These are phyloP conservation scores for Suncus etruscus DNA, from an alignment of 2,113 vertebrate genomes.

Conservation along the genomic window DNA sequence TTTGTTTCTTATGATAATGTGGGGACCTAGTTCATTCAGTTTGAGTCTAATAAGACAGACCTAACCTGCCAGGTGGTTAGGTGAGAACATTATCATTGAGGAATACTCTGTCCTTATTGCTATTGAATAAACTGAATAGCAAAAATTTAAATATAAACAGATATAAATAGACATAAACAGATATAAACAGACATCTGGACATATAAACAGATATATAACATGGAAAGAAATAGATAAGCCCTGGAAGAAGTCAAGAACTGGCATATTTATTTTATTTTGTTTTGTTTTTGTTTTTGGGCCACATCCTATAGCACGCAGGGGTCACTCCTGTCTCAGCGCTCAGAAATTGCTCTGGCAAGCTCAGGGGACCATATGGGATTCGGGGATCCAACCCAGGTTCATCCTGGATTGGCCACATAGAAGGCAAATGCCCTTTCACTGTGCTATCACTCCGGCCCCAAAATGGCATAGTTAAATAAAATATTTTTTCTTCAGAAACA, in stretches of 20 bases:
- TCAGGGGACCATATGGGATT: too few relatives aligned
- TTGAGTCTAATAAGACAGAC: background rate
- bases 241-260: background rate
- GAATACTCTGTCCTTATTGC: background rate
- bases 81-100: background rate
- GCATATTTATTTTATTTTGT: background rate
- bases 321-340: too few relatives aligned
- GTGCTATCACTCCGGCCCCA: too few relatives aligned
- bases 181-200: background rate
- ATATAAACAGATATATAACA: background rate
- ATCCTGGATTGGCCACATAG: too few relatives aligned
- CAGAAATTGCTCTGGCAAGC: too few relatives aligned
- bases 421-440: too few relatives aligned
- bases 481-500: slow-evolving; percentile 15
- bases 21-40: background rate
- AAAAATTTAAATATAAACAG: background rate
- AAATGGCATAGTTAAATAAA: background rate
- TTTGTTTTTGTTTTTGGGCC: too few relatives aligned
- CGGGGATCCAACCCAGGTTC: too few relatives aligned
- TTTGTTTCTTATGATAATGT: slow-evolving; percentile 24
- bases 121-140: background rate
- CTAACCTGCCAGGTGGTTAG: background rate
- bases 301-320: too few relatives aligned
- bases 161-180: too few relatives aligned
- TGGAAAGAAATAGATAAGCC: background rate